Conservation (phyloP, 2,888 invertebrate genomes). For the Marronus borbonicus region DNA sequence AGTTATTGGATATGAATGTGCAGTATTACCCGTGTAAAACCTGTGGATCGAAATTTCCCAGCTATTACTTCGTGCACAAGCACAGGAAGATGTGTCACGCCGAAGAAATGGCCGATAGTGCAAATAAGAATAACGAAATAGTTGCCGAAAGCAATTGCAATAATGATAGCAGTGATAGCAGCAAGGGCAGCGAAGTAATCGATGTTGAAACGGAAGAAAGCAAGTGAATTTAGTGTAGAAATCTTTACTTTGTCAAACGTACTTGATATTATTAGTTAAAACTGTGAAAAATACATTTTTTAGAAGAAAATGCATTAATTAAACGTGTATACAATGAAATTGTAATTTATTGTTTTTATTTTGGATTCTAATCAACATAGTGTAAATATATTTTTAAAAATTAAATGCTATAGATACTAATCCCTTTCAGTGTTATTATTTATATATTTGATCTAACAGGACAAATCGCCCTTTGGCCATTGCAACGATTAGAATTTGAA, state of each 20-base stretch:
- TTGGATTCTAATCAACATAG: conserved; percentile 2
- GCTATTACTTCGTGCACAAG: conserved; percentile 95
- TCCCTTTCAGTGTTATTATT: too few relatives aligned
- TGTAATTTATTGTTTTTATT: conserved; percentile 10
- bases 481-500: too few relatives aligned
- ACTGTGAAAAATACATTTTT: conserved; percentile 1
- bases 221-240: conserved; percentile 38
- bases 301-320: conserved; percentile 14
- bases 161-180: conserved; percentile 59
- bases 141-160: conserved; percentile 58
- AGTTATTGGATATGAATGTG: conserved; percentile 82
- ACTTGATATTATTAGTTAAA: conserved; percentile 1
- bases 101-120: conserved; percentile 72
- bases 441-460: too few relatives aligned
- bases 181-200: conserved; percentile 56
- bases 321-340: background rate
- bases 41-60: conserved; percentile 93
- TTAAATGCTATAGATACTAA: too few relatives aligned
- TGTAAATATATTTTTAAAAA: conserved; percentile 23
- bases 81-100: conserved; percentile 90
- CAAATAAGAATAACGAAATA: conserved; percentile 66
- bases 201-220: conserved; percentile 52
- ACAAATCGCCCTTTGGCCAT: too few relatives aligned
- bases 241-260: background rate
- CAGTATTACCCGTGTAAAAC: conserved; percentile 96